Base-by-base conservation (phyloP, 2,113 vertebrate species). In the Laticauda laticaudata region DNA sequence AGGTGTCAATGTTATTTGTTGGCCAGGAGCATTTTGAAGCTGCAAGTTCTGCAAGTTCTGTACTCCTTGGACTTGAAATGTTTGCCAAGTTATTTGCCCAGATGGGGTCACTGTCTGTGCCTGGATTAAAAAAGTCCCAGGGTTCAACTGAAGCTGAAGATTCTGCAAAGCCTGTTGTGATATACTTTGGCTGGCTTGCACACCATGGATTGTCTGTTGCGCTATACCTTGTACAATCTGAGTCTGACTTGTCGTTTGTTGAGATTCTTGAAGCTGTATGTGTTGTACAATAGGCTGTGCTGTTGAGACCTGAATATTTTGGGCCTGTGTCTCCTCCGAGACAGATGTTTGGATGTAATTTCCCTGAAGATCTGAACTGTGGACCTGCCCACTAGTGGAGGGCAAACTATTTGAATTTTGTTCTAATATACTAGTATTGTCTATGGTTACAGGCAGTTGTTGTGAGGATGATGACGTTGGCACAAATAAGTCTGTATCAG, bases 41-140 rank as follows among this genome's bases (percentile, higher is more conserved):
- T 99, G 99, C 94, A 99, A 98, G 97, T 99, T 99, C 97, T 99
- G 99, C 95, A 99, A 98, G 96, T 99, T 99, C 96, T 99, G 99
- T 91, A 99, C 99, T 92, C 99, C 99, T 97, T 99, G 99, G 95
- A 99, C 99, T 98, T 99, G 99, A 98, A 99, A 99, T 69, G 99
- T 99, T 96, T 99, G 99, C 99, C 99, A 99, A 96, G 99, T 99
- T 97, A 99, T 99, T 97, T 99, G 99, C 96, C 99, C 99, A 90
- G 99, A 99, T 59, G 99, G 98, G 54, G 99, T 99, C 97, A 99
- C 99, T 43, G 99, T 99, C 97, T 99, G 99, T 95, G 99, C 99
- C 98, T 99, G 99, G 98, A 99, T 99, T 98, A 99, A 98, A 98
- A 99, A 99, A 93, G 99, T 98, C 98, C 97, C 99, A 45, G 99